Conservation (phyloP, 2,113 vertebrate genomes). For the Pseudorectes ferrugineus region DNA sequence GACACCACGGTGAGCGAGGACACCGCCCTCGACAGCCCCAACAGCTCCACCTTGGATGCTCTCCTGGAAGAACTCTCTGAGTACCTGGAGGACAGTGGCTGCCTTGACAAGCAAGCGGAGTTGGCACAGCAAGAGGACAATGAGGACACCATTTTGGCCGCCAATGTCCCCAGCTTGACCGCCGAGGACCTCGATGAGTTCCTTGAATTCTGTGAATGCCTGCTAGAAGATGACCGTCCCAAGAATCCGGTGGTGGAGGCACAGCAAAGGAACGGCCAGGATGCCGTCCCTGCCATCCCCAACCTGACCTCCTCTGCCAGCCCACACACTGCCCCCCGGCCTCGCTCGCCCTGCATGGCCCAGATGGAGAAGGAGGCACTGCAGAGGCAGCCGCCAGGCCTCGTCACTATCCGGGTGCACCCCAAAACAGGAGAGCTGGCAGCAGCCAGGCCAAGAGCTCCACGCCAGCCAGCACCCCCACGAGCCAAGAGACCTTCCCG, state of each 20-base stretch:
- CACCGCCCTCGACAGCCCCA: background rate
- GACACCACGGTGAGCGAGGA: rapidly evolving
- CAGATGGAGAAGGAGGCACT: background rate
- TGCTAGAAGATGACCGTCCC: background rate
- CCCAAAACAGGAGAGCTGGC: background rate
- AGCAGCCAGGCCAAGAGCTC: background rate
- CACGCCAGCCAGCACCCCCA: rapidly evolving
- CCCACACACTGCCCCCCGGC: rapidly evolving
- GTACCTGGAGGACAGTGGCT: background rate
- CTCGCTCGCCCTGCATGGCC: rapidly evolving
- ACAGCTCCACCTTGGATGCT: background rate
- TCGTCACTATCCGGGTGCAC: rapidly evolving
- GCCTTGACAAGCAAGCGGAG: background rate
- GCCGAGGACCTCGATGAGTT: background rate
- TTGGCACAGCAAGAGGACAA: background rate
- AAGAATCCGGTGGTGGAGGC: background rate
- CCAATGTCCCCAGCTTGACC: background rate
- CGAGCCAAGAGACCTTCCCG: background rate
- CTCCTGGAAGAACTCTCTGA: background rate
- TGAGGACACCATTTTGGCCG: background rate
- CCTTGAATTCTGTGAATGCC: background rate
- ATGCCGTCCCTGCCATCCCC: background rate
- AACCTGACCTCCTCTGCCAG: background rate
- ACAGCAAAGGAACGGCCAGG: background rate
- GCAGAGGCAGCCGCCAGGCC: rapidly evolving